phyloP scores from a whole-genome alignment of 1,140 invertebrate species.

The Amphibalanus amphitrite region DNA sequence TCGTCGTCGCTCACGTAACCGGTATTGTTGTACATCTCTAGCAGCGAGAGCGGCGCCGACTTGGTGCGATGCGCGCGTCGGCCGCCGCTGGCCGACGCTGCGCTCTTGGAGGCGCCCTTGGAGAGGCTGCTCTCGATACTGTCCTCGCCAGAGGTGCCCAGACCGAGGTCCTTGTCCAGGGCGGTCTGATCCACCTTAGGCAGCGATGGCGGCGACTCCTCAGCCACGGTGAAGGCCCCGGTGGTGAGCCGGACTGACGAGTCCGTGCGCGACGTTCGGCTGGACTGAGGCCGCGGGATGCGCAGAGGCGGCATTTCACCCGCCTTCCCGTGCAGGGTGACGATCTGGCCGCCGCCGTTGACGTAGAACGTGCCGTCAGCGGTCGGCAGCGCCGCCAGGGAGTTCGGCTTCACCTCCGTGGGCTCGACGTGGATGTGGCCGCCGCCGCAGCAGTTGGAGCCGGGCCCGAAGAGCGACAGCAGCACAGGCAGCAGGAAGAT shows the following conservation, averaged over 20 bases:
- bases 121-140: slow-evolving; percentile 52
- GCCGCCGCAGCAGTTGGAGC: slow-evolving; percentile 40
- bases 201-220: slow-evolving; percentile 13
- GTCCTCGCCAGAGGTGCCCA: slow-evolving; percentile 62
- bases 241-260: slow-evolving; percentile 15
- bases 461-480: slow-evolving; percentile 68
- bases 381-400: slow-evolving; percentile 53
- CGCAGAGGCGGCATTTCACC: slow-evolving; percentile 12
- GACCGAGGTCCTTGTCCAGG: slow-evolving; percentile 58
- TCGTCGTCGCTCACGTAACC: slow-evolving; percentile 24
- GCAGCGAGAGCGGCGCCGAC: slow-evolving; percentile 21
- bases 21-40: slow-evolving; percentile 23
- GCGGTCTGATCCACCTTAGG: slow-evolving; percentile 18
- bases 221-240: slow-evolving; percentile 9
- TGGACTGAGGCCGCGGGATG: slow-evolving; percentile 12
- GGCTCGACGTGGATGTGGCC: slow-evolving; percentile 23
- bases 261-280: slow-evolving; percentile 12
- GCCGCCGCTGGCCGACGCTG: slow-evolving; percentile 40
- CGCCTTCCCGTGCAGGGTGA: not conserved
- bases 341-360: not conserved
- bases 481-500: slow-evolving; percentile 80
- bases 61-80: slow-evolving; percentile 29
- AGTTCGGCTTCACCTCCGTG: slow-evolving; percentile 24
- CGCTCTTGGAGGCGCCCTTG: slow-evolving; percentile 33
- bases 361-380: slow-evolving; percentile 35